phyloP scores from a whole-genome alignment of 1,140 invertebrate species.

The Penaeus chinensis region DNA sequence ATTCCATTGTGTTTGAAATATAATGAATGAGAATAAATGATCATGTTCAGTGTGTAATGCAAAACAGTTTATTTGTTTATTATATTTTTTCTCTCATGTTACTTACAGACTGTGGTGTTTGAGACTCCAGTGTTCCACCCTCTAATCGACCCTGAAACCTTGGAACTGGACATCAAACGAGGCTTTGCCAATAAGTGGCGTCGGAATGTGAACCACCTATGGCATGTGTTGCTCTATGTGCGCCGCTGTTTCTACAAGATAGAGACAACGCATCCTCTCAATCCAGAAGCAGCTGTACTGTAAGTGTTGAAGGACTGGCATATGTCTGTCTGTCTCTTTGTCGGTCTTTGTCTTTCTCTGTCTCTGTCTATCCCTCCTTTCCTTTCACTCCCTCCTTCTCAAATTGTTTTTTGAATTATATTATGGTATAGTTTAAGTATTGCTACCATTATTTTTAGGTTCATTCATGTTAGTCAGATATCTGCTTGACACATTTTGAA shows the following conservation, averaged over 20 bases:
- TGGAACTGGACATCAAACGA: constrained; percentile 80
- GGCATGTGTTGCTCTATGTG: constrained; percentile 89
- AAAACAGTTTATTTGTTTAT: no score
- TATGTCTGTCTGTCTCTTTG: not conserved
- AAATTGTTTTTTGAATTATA: no score
- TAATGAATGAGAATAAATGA: no score
- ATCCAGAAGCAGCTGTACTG: constrained; percentile 82
- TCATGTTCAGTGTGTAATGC: no score
- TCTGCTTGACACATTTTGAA: constrained; percentile 41
- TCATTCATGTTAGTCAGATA: no score
- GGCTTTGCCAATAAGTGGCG: constrained; percentile 86
- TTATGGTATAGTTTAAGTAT: no score
- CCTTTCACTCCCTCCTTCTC: no score
- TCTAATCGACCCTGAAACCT: constrained; percentile 80
- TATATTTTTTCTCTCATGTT: not conserved
- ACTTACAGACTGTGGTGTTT: constrained; percentile 83
- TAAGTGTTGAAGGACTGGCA: constrained; percentile 71
- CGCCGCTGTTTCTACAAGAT: constrained; percentile 84
- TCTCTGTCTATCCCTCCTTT: no score
- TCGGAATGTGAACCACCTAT: constrained; percentile 83
- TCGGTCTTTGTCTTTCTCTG: not conserved
- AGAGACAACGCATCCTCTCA: constrained; percentile 77
- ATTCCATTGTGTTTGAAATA: no score
- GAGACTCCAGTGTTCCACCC: constrained; percentile 90
- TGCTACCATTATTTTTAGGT: no score